These are phyloP conservation scores for Eremophila alpestris DNA, from an alignment of 2,797 vertebrate genomes.

Conservation along the genomic window DNA sequence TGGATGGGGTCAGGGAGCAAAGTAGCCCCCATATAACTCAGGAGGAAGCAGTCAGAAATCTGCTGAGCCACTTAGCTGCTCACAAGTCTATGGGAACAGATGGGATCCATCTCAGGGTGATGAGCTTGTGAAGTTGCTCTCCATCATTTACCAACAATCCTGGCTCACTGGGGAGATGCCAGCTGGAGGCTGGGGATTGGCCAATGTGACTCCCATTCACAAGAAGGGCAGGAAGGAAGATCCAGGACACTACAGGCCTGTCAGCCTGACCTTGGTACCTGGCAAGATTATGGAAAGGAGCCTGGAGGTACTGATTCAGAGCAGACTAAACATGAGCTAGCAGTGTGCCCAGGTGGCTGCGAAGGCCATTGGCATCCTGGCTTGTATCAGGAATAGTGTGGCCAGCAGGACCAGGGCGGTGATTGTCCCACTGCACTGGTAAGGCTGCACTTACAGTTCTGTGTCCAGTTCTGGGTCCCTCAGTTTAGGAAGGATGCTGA, in stretches of 20 bases:
- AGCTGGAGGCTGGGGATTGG: not conserved
- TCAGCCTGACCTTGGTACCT: not conserved
- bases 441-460: not conserved
- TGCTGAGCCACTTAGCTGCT: too few relatives aligned
- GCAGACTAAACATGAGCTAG: not conserved
- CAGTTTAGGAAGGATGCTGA: accelerated
- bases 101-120: not conserved
- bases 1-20: not conserved
- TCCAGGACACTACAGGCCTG: not conserved
- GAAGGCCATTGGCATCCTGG: not conserved
- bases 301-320: not conserved
- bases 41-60: not conserved
- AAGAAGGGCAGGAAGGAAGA: not conserved
- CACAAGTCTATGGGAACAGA: accelerated
- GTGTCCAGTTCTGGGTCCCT: not conserved
- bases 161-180: not conserved
- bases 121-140: accelerated
- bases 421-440: not conserved
- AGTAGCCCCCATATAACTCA: not conserved
- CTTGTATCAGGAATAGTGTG: not conserved
- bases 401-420: not conserved
- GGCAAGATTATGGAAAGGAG: not conserved
- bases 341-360: not conserved
- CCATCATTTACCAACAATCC: not conserved
- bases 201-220: not conserved